These are phyloP conservation scores for Xestoiulus laeticollis DNA, from an alignment of 2,888 invertebrate genomes.

Conservation along the genomic window DNA sequence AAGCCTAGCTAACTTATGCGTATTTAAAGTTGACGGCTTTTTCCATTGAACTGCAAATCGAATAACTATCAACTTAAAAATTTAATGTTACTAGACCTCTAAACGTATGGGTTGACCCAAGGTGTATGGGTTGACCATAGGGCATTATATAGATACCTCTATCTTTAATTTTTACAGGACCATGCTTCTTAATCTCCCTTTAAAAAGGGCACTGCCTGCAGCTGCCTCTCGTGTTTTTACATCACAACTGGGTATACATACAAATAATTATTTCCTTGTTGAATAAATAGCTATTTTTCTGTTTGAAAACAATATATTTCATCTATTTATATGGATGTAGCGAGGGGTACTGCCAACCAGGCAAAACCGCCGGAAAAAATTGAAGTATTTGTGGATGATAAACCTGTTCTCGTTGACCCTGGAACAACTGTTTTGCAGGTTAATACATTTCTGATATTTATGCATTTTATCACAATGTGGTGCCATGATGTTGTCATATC, in stretches of 20 bases:
- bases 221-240: slow-evolving; percentile 34
- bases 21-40: not conserved
- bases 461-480: not conserved
- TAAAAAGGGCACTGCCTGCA: slow-evolving; percentile 51
- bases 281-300: not conserved
- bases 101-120: not conserved
- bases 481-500: not conserved
- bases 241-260: slow-evolving; percentile 44
- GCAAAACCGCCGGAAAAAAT: slow-evolving; percentile 73
- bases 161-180: not conserved
- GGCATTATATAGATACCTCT: not conserved
- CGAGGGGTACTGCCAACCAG: slow-evolving; percentile 42
- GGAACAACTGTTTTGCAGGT: slow-evolving; percentile 98
- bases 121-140: not conserved
- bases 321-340: not conserved
- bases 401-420: slow-evolving; percentile 90
- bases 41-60: not conserved
- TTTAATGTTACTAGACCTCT: not conserved
- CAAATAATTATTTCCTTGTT: not conserved
- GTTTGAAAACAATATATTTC: not conserved
- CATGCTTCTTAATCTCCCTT: slow-evolving; percentile 50
- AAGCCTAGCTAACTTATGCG: not conserved
- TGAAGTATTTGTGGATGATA: slow-evolving; percentile 97
- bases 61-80: not conserved
- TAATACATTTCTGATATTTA: slow-evolving; percentile 54